phyloP scores from a whole-genome alignment of 2,888 invertebrate species.

The Chironomus tentans region DNA sequence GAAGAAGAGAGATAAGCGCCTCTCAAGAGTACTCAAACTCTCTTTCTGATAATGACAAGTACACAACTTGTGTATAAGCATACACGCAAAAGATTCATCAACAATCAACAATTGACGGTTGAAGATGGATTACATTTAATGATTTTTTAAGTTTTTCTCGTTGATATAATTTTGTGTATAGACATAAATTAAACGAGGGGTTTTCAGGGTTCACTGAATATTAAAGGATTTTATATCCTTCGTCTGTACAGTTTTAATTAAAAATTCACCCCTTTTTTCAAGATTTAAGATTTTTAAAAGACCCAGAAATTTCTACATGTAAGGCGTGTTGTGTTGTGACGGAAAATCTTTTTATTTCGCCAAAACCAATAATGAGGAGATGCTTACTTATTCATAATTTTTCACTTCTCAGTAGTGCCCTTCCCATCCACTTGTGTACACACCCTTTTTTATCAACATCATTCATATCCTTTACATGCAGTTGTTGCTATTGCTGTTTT shows the following conservation, averaged over 20 bases:
- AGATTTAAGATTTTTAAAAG: neutral
- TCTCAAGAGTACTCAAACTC: neutral
- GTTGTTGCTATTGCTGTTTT: neutral
- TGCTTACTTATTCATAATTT: neutral
- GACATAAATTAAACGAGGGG: neutral
- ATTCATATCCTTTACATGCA: neutral
- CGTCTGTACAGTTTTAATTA: neutral
- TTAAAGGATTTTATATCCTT: neutral
- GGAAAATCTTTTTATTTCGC: neutral
- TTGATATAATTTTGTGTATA: neutral
- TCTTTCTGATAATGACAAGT: constrained; percentile 13
- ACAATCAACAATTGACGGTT: neutral
- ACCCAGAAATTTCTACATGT: neutral
- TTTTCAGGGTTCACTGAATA: neutral
- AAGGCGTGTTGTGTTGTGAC: constrained; percentile 11
- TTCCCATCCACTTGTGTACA: neutral
- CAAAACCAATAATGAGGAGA: constrained; percentile 7
- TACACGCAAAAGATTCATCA: neutral
- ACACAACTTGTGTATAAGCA: neutral
- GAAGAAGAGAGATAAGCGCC: constrained; percentile 5
- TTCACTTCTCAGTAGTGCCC: neutral
- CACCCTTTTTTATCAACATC: neutral
- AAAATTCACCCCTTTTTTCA: neutral
- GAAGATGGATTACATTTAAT: constrained; percentile 14
- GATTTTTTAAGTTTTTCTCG: constrained; percentile 11